Base-by-base conservation (phyloP, 1,140 invertebrate genomes). In the Probaryconus sp. region DNA sequence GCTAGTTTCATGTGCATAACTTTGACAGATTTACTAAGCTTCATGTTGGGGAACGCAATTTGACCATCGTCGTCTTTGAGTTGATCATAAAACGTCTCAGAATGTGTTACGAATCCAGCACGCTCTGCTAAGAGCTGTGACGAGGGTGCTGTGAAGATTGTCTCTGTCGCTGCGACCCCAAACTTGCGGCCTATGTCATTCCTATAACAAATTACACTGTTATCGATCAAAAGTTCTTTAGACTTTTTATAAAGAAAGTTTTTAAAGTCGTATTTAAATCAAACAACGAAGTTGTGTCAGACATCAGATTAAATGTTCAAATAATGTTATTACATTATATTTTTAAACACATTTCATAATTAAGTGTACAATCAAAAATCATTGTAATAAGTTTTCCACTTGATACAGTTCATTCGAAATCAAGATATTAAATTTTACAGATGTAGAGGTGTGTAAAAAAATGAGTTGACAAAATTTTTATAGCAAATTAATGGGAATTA, bases 1-100 rank as follows among this genome's bases (percentile, higher is more conserved):
- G 53, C 17, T 6, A 79, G 18, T 51, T 10, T 40, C 53, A 69
- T 80, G 11, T 37, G 51, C 79, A 77, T 80, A 10, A 79, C 58
- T 60, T 80, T 74, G 0, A 68, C 7, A 5, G 2, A 13, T 20
- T 76, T 38, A 1, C 38, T 20, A n/a, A n/a, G n/a, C 30, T 48
- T 38, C 1, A 76, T 16, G 5, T 45, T 51, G 0, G 71, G 71
- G 48, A 71, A 77, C 2, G 30, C 33, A 0, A 35, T 11, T 3
- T 71, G 45, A 3, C 75, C 79, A 17, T 78, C 35, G 3, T 43
- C 28, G 35, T 78, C 71, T 5, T 58, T 24, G 14, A 78, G 16
- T 16, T 70, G 28, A 0, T 20, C 10, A 48, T 71, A 81, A 0
- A 18, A 5, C 4, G 10, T 13, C 10, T 43, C 20, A 43, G 51